These are phyloP conservation scores for Ramazzottius varieornatus DNA, from an alignment of 2,888 invertebrate genomes.

Conservation along the genomic window DNA sequence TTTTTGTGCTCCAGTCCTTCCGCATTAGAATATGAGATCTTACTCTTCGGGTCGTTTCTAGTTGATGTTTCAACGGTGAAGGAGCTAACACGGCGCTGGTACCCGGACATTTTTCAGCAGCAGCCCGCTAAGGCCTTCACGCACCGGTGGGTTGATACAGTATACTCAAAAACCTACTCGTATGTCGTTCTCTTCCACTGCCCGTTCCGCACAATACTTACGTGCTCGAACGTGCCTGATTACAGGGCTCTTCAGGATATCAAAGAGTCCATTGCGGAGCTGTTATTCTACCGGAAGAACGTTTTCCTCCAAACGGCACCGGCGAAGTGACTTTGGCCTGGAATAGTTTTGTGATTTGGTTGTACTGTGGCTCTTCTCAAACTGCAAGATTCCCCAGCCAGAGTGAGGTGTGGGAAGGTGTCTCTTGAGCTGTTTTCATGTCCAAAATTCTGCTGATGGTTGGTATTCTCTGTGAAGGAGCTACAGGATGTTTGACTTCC, in stretches of 20 bases:
- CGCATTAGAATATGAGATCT: too few relatives aligned
- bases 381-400: too few relatives aligned
- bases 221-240: too few relatives aligned
- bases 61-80: background rate
- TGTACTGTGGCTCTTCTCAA: too few relatives aligned
- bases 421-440: too few relatives aligned
- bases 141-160: background rate
- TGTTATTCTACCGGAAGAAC: background rate
- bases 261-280: background rate
- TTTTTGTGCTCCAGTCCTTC: too few relatives aligned
- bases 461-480: too few relatives aligned
- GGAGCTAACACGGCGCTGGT: background rate
- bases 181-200: background rate
- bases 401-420: too few relatives aligned
- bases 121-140: background rate
- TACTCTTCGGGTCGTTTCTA: too few relatives aligned
- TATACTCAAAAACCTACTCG: background rate
- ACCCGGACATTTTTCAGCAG: background rate
- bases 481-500: too few relatives aligned
- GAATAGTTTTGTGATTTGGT: too few relatives aligned
- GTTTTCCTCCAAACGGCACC: background rate
- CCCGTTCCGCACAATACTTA: background rate
- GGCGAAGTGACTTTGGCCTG: background rate
- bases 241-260: background rate
- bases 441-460: too few relatives aligned